phyloP scores from a whole-genome alignment of 2,113 vertebrate genomes.

The Suncus etruscus region DNA sequence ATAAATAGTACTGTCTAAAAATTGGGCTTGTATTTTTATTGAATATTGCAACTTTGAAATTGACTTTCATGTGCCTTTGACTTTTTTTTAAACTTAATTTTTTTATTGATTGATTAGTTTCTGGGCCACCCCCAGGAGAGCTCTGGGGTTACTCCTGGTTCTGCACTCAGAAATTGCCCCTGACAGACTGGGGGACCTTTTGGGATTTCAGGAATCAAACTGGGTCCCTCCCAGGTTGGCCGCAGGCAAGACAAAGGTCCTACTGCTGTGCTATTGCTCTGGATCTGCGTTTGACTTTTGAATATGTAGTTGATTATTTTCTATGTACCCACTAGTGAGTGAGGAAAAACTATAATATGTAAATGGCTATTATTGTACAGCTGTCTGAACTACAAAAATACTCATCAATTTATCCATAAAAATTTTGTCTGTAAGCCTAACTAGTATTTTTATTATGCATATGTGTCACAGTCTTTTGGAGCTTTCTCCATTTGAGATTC shows the following conservation, averaged over 20 bases:
- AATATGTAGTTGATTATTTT: slow-evolving; percentile 47
- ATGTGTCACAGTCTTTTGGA: slow-evolving; percentile 63
- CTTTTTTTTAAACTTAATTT: neutral
- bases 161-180: no score
- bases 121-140: no score
- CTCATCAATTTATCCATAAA: slow-evolving; percentile 52
- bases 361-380: slow-evolving; percentile 43
- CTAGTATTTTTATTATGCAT: slow-evolving; percentile 73
- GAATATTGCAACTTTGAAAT: neutral
- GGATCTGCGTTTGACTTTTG: neutral
- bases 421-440: slow-evolving; percentile 64
- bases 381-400: slow-evolving; percentile 56
- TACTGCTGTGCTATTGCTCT: no score
- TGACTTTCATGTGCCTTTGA: neutral
- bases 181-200: no score
- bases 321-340: slow-evolving; percentile 56
- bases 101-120: no score
- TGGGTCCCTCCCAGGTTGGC: no score
- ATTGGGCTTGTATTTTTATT: neutral
- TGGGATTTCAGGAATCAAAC: no score
- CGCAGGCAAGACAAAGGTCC: no score
- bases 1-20: neutral
- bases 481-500: slow-evolving; percentile 50
- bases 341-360: slow-evolving; percentile 40
- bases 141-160: no score